Evolutionary conservation across 2,888 invertebrate genomes (phyloP), one percentile per base, ranked within the genome.

Genomic region (Scaptomyza parva): DNA sequence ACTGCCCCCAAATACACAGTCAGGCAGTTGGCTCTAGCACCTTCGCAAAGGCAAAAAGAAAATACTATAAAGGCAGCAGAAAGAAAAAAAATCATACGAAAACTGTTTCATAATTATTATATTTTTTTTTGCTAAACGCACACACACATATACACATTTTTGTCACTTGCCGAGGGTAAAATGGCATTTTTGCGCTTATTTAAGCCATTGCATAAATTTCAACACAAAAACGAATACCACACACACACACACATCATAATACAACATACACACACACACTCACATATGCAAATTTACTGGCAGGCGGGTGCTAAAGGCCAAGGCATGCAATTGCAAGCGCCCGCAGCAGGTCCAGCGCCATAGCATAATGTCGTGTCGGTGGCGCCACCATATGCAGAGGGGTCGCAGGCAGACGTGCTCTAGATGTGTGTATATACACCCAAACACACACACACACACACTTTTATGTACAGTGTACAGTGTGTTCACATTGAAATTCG

Each of bases 181-280:
- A 74, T 83, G 84, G 51, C 77, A 83, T 86, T 83, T 83, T 88
- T 83, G 77, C 86, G 84, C 86, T 83, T 86, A 75, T 86, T 83
- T 88, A 83, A 88, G 74, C 88, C 64, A 80, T 88, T 88, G 83
- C 88, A 84, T 84, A 88, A 88, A 88, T 84, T 86, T 88, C 51
- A 70, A 33, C 75, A 53, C 37, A 74, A 62, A 74, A 62, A 37
- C 74, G 71, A 72, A 72, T 74, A 72, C 61, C 66, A 58, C 75
- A 48, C 40, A 33, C 60, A 35, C 48, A 28, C 48, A 22, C 45
- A 43, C 43, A 44, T 39, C 40, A 48, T 69, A 57, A 59, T 37
- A 43, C 41, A 41, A 54, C 54, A 53, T 52, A 53, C 52, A 58
- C 67, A 71, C 60, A 58, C 35, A 30, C 54, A 45, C 28, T 45